Conservation (phyloP, 2,113 vertebrate genomes). For the Jacana jacana region DNA sequence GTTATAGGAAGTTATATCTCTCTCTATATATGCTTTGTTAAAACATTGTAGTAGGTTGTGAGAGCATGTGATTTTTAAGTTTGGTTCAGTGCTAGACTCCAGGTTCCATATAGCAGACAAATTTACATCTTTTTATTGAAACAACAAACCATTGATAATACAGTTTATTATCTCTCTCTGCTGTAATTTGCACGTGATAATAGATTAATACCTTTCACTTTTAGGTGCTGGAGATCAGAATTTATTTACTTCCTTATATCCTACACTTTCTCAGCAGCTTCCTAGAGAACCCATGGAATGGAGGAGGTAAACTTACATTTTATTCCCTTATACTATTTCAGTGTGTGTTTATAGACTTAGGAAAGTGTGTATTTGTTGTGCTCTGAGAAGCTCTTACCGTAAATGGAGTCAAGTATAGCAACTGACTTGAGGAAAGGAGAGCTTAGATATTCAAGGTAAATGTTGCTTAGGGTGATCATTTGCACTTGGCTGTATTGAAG, state of each 20-base stretch:
- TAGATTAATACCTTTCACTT: slow-evolving; percentile 18
- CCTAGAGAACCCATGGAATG: slow-evolving; percentile 97
- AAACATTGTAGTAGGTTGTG: not conserved
- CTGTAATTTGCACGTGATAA: not conserved
- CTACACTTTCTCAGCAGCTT: slow-evolving; percentile 90
- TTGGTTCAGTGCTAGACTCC: not conserved
- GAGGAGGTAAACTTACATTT: slow-evolving; percentile 81
- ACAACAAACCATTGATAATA: not conserved
- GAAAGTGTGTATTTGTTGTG: not conserved
- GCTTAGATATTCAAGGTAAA: not conserved
- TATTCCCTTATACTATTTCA: not conserved
- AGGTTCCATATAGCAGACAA: not conserved
- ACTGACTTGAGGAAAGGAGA: not conserved
- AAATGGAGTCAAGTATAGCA: not conserved
- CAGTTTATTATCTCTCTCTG: not conserved
- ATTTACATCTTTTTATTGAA: not conserved
- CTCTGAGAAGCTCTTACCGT: not conserved
- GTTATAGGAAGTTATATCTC: not conserved
- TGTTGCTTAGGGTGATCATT: not conserved
- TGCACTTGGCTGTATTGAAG: not conserved
- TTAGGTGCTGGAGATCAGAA: slow-evolving; percentile 94
- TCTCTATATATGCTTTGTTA: not conserved
- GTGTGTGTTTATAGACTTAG: not conserved
- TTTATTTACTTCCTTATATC: slow-evolving; percentile 90
- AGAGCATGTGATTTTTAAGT: not conserved